Base-by-base conservation (phyloP, 2,797 vertebrate genomes). In the Dryobates pubescens region DNA sequence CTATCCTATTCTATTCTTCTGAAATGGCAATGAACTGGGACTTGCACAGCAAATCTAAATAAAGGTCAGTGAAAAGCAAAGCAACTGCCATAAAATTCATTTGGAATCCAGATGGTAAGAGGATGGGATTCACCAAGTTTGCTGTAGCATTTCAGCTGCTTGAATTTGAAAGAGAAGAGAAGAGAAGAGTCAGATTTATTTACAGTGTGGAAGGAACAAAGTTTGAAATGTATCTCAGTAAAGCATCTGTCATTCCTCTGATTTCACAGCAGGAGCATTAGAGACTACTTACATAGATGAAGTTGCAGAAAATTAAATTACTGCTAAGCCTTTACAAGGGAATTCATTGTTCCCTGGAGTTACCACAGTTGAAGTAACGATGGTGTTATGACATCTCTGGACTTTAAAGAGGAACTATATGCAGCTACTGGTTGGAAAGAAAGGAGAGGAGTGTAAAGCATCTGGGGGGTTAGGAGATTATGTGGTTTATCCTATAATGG, bases 261-360 rank as follows among this genome's bases (percentile, higher is more conserved):
- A 78, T 81, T 94, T 91, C 92, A 83, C 73, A 95, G 79, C 73
- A 94, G 77, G 67, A 94, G 14, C 61, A 83, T 81, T 81, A 86
- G 47, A 83, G 32, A 83, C 82, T 88, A 75, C 82, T 94, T 75
- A 92, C 77, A 89, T 11, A 96, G 82, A 94, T 16, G 67, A 83
- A 80, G 11, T 63, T 86, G 89, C 27, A 88, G 59, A 89, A 94
- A 88, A 96, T 92, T 56, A 89, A 90, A 92, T 92, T 94, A 89
- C 82, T 67, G 53, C 47, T 89, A 54, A 90, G 38, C 84, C 82
- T 75, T 89, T 77, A 58, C 4, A 49, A 71, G 51, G 73, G 70
- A 88, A 95, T 96, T 92, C 36, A 69, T 75, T 65, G 79, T 74
- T 89, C 89, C 83, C 90, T 75, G 70, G 75, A 89, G 93, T 68